phyloP scores from a whole-genome alignment of 1,140 invertebrate genomes.

The Eriocheir sinensis region DNA sequence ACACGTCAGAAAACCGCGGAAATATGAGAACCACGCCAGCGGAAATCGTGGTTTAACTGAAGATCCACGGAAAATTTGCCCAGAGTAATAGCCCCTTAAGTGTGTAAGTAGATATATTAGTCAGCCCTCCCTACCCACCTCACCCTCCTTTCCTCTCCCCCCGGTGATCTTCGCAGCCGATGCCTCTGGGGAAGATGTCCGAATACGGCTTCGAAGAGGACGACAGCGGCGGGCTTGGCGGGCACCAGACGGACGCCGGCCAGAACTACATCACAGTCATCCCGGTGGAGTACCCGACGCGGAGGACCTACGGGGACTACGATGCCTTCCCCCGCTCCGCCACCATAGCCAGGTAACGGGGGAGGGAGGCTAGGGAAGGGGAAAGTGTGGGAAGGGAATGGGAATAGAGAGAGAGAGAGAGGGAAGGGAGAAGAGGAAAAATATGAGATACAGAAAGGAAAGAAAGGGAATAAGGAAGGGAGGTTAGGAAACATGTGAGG shows the following conservation, averaged over 20 bases:
- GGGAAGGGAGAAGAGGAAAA: neutral
- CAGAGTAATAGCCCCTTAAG: too few relatives aligned
- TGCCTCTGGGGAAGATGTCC: conserved; percentile 77
- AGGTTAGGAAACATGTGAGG: too few relatives aligned
- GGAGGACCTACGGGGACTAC: conserved; percentile 75
- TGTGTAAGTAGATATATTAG: neutral
- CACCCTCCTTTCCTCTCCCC: neutral
- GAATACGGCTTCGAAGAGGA: conserved; percentile 79
- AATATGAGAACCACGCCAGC: too few relatives aligned
- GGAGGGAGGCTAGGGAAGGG: neutral
- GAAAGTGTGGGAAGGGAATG: neutral
- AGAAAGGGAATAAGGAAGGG: neutral
- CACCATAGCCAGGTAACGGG: conserved; percentile 66
- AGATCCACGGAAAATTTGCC: too few relatives aligned
- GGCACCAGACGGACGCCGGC: conserved; percentile 78
- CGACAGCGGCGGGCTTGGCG: conserved; percentile 71
- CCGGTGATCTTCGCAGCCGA: conserved; percentile 42
- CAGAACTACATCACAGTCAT: conserved; percentile 79
- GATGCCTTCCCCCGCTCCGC: conserved; percentile 78
- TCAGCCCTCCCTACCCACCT: neutral
- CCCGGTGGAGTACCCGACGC: conserved; percentile 79
- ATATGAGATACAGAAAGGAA: neutral
- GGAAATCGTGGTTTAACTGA: too few relatives aligned
- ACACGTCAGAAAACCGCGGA: too few relatives aligned
- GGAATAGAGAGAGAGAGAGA: neutral